A percentile compares a stretch with the other conserved stretches of the same genome.
These are phyloP conservation scores for Monochamus saltuarius DNA, from an alignment of 1,140 invertebrate genomes.

Conservation along the genomic window DNA sequence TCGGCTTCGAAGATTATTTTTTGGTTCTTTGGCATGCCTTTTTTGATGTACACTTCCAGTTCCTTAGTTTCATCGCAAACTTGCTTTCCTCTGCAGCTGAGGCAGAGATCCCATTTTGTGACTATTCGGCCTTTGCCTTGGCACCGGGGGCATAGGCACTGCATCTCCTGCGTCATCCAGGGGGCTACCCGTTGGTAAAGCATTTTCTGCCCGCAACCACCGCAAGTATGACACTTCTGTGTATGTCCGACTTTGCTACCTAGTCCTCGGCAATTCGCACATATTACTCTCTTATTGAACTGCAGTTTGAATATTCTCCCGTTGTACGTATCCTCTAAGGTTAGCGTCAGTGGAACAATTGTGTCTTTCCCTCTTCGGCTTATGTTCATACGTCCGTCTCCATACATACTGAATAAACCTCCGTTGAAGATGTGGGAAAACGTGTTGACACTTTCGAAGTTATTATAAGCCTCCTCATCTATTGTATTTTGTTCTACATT, in stretches of 20 bases:
- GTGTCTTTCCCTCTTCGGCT: conserved; percentile 67
- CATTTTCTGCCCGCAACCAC: conserved; percentile 75
- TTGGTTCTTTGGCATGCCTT: conserved; percentile 83
- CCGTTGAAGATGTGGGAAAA: conserved; percentile 66
- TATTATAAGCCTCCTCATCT: conserved; percentile 68
- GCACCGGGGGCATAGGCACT: conserved; percentile 71
- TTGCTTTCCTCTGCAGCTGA: conserved; percentile 81
- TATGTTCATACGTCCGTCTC: conserved; percentile 51
- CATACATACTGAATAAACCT: conserved; percentile 61
- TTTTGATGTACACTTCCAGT: conserved; percentile 86
- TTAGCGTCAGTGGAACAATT: conserved; percentile 72
- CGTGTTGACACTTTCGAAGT: conserved; percentile 60
- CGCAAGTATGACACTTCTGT: conserved; percentile 72
- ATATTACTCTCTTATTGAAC: conserved; percentile 85
- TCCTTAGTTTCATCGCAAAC: conserved; percentile 76
- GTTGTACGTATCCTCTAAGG: conserved; percentile 90
- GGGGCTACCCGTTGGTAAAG: conserved; percentile 70
- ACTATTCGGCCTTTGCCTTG: conserved; percentile 73
- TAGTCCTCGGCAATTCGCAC: conserved; percentile 77
- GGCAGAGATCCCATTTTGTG: conserved; percentile 79
- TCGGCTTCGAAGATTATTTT: conserved; percentile 85
- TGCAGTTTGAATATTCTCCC: conserved; percentile 82
- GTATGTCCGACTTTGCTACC: conserved; percentile 78
- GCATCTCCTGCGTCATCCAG: conserved; percentile 82
- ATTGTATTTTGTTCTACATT: conserved; percentile 76